Percentiles rank a stretch among this genome's conserved stretches.
These are phyloP conservation scores for Alcedo quadribrachys DNA, from an alignment of 2,797 vertebrate species.

Conservation along the genomic window DNA sequence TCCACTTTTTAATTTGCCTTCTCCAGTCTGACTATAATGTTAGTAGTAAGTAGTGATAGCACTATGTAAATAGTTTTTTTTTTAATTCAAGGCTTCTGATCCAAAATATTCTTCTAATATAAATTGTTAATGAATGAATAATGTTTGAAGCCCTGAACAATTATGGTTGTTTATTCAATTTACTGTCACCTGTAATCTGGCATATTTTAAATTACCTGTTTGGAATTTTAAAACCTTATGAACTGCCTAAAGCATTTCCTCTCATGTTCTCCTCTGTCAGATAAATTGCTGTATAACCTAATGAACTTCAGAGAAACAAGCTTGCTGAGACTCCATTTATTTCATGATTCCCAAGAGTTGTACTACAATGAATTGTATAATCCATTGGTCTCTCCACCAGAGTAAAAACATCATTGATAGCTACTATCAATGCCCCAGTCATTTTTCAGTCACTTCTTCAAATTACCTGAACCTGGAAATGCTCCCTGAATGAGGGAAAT, in stretches of 20 bases:
- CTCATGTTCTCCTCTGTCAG: not conserved
- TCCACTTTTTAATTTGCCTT: not conserved
- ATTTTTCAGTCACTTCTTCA: not conserved
- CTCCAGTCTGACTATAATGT: not conserved
- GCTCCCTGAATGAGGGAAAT: not conserved
- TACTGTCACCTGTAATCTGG: not conserved
- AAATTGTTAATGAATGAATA: not conserved
- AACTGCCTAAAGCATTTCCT: not conserved
- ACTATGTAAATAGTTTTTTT: not conserved
- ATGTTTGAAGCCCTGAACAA: not conserved
- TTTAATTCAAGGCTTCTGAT: not conserved
- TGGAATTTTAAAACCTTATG: not conserved
- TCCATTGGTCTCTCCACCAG: not conserved
- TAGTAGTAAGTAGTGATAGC: not conserved
- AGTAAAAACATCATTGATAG: not conserved
- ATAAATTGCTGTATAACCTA: not conserved
- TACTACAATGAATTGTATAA: not conserved
- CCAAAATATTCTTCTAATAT: not conserved
- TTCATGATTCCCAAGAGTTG: not conserved
- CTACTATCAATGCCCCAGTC: not conserved
- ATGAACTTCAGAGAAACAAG: not conserved
- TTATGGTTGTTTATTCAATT: not conserved
- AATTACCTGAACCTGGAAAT: not conserved
- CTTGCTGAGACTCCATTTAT: not conserved
- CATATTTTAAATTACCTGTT: not conserved